Evolutionary conservation across 2,888 invertebrate species (phyloP).

Genomic region (Operophtera brumata): DNA sequence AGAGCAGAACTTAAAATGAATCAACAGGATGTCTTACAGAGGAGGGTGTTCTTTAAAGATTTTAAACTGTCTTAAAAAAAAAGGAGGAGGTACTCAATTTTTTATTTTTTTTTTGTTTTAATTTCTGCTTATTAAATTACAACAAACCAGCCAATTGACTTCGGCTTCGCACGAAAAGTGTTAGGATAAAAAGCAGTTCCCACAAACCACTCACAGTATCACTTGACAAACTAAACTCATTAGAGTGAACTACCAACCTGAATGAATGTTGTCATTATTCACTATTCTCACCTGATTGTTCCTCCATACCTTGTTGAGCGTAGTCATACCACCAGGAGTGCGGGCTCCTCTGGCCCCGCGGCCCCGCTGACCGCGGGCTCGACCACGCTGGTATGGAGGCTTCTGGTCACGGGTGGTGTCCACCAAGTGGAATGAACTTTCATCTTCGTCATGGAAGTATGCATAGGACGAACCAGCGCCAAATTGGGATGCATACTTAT

Average conservation of each 20-base stretch:
- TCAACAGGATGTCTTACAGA: no score
- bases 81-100: no score
- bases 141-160: no score
- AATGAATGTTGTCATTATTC: background rate
- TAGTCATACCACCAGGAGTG: slow-evolving; percentile 88
- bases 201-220: no score
- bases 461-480: slow-evolving; percentile 98
- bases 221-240: background rate
- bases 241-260: slow-evolving; percentile 3
- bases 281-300: slow-evolving; percentile 27
- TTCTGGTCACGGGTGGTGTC: slow-evolving; percentile 95
- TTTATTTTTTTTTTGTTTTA: no score
- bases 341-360: slow-evolving; percentile 85
- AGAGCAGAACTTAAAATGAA: no score
- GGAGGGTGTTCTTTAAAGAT: no score
- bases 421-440: slow-evolving; percentile 98
- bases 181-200: no score
- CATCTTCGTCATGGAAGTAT: slow-evolving; percentile 99
- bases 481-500: slow-evolving; percentile 95
- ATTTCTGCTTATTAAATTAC: no score
- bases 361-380: slow-evolving; percentile 90
- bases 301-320: slow-evolving; percentile 85
- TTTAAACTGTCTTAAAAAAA: no score
- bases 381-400: slow-evolving; percentile 95
- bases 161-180: no score